Percentiles rank a stretch among this genome's conserved stretches.
Evolutionary conservation across 2,888 invertebrate genomes (phyloP).

Genomic region (Sisyra nigra): DNA sequence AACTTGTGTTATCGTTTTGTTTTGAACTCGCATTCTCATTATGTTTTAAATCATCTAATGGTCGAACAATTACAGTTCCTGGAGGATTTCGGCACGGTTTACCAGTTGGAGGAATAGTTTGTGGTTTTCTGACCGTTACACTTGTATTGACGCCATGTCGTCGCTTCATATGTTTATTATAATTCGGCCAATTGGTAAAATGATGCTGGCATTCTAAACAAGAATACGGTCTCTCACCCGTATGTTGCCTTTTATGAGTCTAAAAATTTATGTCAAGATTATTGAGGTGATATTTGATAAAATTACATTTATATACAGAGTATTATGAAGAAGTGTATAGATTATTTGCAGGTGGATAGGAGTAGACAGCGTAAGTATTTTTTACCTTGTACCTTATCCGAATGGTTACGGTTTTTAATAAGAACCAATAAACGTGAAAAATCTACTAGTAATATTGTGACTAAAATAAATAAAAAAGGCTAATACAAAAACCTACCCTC

Average conservation of each 20-base stretch:
- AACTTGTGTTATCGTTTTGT: neutral
- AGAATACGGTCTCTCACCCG: conserved; percentile 49
- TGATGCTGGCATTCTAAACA: conserved; percentile 55
- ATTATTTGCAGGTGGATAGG: no score
- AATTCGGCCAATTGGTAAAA: conserved; percentile 71
- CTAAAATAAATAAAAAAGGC: no score
- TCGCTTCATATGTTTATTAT: conserved; percentile 68
- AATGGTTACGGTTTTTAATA: no score
- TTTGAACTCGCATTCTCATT: neutral
- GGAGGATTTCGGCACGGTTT: conserved; percentile 28
- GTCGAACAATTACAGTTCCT: conserved; percentile 24
- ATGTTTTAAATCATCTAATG: neutral
- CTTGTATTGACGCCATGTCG: conserved; percentile 40
- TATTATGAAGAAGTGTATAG: no score
- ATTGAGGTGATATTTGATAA: conserved; percentile 3
- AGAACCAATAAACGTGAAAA: no score
- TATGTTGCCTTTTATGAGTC: conserved; percentile 45
- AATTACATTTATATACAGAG: conserved; percentile 1
- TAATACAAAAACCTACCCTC: no score
- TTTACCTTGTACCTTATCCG: no score
- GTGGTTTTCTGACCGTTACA: conserved; percentile 26
- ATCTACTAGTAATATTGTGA: no score
- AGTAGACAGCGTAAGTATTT: no score
- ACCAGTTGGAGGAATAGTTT: conserved; percentile 27
- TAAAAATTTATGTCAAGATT: conserved; percentile 15